Evolutionary conservation across 2,888 invertebrate species (phyloP).

Genomic region (Lucinisca nassula): DNA sequence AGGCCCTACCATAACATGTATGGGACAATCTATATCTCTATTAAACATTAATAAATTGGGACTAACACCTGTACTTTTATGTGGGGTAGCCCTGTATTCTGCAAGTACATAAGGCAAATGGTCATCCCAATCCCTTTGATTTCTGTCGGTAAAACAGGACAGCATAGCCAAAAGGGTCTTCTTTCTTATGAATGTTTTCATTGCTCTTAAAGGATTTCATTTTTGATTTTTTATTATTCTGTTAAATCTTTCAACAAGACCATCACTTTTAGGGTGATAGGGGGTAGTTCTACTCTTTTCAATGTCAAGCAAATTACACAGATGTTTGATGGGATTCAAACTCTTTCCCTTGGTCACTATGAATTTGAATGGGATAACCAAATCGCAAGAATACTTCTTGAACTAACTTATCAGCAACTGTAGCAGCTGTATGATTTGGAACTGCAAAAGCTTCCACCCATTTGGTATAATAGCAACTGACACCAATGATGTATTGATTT

Average conservation of each 20-base stretch:
- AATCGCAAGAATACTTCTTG: background rate
- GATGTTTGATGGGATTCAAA: background rate
- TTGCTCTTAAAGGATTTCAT: too few species aligned
- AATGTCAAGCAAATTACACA: background rate
- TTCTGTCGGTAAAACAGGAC: background rate
- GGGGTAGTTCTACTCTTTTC: constrained; percentile 3
- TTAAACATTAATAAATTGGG: constrained; percentile 61
- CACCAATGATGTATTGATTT: background rate
- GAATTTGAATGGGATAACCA: background rate
- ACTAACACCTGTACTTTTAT: constrained; percentile 39
- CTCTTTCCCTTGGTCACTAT: background rate
- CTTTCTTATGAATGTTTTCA: too few species aligned
- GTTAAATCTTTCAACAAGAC: background rate
- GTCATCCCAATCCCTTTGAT: constrained; percentile 58
- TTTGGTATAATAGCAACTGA: background rate
- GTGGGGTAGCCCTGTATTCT: constrained; percentile 50
- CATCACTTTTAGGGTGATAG: background rate
- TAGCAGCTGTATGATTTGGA: background rate
- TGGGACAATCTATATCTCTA: constrained; percentile 26
- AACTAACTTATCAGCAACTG: background rate
- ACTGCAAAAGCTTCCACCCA: constrained; percentile 10
- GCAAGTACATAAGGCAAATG: constrained; percentile 41
- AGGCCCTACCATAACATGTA: constrained; percentile 42
- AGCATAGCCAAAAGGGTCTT: background rate
- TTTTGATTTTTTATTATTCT: too few species aligned